Evolutionary conservation across 2,888 invertebrate genomes (phyloP), one percentile per base, ranked within the genome.

Genomic region (Erpobdella octoculata): DNA sequence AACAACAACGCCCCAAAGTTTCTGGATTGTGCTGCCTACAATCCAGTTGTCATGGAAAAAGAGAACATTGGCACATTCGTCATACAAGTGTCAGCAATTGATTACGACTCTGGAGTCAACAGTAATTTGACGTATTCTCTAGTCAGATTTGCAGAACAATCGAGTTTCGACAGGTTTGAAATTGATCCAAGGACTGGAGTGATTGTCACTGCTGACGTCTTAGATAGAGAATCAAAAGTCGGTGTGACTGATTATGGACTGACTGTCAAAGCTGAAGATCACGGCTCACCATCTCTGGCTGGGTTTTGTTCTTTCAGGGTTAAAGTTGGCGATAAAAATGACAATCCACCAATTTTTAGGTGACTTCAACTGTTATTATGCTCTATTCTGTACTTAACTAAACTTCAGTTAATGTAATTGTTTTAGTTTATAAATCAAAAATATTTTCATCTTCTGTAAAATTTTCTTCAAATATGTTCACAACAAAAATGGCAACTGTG

Each of bases 1-100:
- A 96, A 96, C 82, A 95, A 96, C 81, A 95, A 96, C 82, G 95
- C 95, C 80, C 96, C 95, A 0, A 90, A 92, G 74, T 96, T 96
- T 81, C 91, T 92, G 83, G 92, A 93, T 78, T 96, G 96, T 80
- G 89, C 89, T 1, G 91, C 90, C 0, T 96, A 96, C 82, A 90
- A 90, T 79, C 93, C 93, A 0, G 92, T 67, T 5, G 76, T 77
- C 12, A 41, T 71, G 28, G 77, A 77, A 71, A 73, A 73, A 36
- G 73, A 72, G 38, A 72, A 75, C 62, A 74, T 77, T 1, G 76
- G 76, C 6, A 77, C 76, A 12, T 48, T 65, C 35, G 75, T 77
- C 25, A 73, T 76, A 25, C 71, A 89, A 88, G 89, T 91, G 0
- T 91, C 91, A 79, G 95, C 96, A 0, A 91, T 91, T 1, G 96